Evolutionary conservation across 2,888 invertebrate species (phyloP).

Genomic region (Papilio protenor): DNA sequence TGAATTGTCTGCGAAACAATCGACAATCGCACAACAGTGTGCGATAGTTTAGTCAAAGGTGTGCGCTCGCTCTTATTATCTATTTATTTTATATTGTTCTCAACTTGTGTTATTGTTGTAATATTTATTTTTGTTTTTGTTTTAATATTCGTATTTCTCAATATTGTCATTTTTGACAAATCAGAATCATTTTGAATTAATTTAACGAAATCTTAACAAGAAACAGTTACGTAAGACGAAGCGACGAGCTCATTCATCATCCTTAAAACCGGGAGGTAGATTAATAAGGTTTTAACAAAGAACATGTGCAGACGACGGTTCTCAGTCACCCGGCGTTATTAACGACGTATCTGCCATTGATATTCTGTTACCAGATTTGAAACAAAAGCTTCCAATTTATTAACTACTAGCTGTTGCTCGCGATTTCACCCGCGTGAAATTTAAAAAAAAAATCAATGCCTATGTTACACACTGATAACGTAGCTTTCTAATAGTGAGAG

Average conservation of each 20-base stretch:
- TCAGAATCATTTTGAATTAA: background rate
- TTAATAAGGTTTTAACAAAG: conserved; percentile 41
- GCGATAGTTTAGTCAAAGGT: too few species aligned
- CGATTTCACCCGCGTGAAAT: too few species aligned
- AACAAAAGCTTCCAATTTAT: conserved; percentile 31
- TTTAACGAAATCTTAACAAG: background rate
- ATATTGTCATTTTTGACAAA: background rate
- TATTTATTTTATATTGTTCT: too few species aligned
- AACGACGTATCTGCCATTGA: conserved; percentile 39
- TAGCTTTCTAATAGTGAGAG: too few species aligned
- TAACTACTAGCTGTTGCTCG: background rate
- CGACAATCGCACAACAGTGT: too few species aligned
- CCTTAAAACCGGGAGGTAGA: conserved; percentile 42
- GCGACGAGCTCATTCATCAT: conserved; percentile 38
- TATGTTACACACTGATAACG: too few species aligned
- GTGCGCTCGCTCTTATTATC: too few species aligned
- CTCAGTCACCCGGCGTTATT: conserved; percentile 23
- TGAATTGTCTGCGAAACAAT: too few species aligned
- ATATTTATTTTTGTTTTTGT: too few species aligned
- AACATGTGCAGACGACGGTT: conserved; percentile 37
- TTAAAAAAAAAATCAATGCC: too few species aligned
- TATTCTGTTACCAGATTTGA: conserved; percentile 25
- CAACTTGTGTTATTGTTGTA: too few species aligned
- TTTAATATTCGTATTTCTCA: too few species aligned
- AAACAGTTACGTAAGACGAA: conserved; percentile 26